Base-by-base conservation (phyloP, 2,797 vertebrate species). In the Falco naumanni region DNA sequence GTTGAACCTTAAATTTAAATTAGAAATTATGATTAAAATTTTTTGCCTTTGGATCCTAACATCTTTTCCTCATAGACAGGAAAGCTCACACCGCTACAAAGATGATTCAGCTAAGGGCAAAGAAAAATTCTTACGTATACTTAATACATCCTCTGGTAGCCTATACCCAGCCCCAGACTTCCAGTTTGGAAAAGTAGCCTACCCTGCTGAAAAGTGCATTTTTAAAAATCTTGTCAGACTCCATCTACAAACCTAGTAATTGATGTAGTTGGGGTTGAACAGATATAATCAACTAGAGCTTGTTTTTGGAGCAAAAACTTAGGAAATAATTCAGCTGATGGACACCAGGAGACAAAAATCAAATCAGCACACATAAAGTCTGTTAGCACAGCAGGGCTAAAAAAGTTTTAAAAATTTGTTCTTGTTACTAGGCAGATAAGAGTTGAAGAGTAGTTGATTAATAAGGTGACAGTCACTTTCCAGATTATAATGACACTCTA, bases 401-500 rank as follows among this genome's bases (percentile, higher is more conserved):
- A 93, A 71, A 79, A 51, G 16, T 48, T 79, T 74, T 25, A 8
- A 90, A 80, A 83, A 76, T 34, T 89, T 5, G 1, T 89, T 77
- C 47, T 66, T 82, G 16, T 70, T 45, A 76, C 66, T 63, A 71
- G 21, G 19, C 10, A 71, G 89, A 85, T 93, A 92, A 88, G 45
- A 75, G 19, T 8, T 91, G 64, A 85, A 91, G 61, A 85, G 39
- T 6, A 80, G 72, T 78, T 86, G 91, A 85, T 90, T 75, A 94
- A 75, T 41, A 81, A 81, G 45, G 39, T 89, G 34, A 92, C 59
- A 94, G 48, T 31, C 56, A 82, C 41, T 90, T 90, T 89, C 34
- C 34, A 93, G 84, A 80, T 96, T 84, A 75, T 78, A 65, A 61
- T 65, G 64, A 74, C 87, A 83, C 9, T 94, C 26, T 61, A 70